phyloP scores from a whole-genome alignment of 2,797 vertebrate genomes.

The Hyperoplus lanceolatus region DNA sequence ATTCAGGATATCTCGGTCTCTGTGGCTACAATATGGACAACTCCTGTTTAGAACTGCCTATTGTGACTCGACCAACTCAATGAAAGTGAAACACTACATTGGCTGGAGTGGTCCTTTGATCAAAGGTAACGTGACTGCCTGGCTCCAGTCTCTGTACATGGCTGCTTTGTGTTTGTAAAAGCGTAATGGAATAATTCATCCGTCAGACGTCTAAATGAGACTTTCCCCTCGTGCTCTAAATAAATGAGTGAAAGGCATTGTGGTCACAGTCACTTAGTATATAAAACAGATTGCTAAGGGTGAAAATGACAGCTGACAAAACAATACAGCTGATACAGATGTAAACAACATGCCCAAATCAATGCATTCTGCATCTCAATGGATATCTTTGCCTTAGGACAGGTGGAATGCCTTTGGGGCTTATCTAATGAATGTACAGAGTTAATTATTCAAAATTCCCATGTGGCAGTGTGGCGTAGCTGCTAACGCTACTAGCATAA shows the following conservation, averaged over 20 bases:
- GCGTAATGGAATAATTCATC: not conserved
- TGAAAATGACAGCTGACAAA: not conserved
- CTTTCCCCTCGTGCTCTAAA: not conserved
- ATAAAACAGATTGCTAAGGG: rapidly evolving
- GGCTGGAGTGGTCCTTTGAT: not conserved
- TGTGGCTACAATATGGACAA: not conserved
- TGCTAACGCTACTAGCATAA: rapidly evolving
- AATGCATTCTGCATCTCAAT: not conserved
- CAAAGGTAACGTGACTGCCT: no score
- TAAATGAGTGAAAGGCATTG: not conserved
- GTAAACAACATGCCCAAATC: not conserved
- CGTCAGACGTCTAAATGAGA: not conserved
- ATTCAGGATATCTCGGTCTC: not conserved
- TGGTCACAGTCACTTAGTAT: not conserved
- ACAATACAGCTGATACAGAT: not conserved
- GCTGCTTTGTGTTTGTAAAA: not conserved
- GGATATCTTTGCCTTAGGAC: not conserved
- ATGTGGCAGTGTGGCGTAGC: rapidly evolving
- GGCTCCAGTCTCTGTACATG: not conserved
- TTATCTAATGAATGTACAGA: not conserved
- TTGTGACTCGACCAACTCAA: not conserved
- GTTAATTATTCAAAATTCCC: rapidly evolving
- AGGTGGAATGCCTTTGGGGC: not conserved
- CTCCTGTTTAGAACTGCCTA: not conserved
- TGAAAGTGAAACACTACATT: not conserved